Percentiles rank a stretch among this genome's conserved stretches.
Conservation (phyloP, 1,140 invertebrate genomes). For the Homarus americanus region DNA sequence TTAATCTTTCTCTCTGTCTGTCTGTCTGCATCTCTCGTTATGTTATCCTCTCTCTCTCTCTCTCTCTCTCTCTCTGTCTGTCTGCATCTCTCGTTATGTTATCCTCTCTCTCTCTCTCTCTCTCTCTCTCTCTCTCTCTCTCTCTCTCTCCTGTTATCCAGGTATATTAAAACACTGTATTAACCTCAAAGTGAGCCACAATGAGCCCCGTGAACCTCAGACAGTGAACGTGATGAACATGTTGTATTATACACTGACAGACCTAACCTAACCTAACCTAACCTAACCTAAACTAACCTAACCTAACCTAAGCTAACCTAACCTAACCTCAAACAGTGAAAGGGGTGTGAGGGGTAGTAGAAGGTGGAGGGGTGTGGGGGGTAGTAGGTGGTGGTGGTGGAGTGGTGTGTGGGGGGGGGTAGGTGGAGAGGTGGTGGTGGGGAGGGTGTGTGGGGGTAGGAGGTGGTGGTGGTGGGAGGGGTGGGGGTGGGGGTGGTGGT, state of each 20-base stretch:
- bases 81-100: no score
- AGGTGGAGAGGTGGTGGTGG: background rate
- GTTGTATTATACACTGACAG: no score
- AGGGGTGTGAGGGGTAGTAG: background rate
- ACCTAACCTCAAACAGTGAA: no score
- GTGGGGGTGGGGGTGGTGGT: background rate
- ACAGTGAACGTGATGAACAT: no score
- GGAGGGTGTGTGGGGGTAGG: background rate
- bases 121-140: constrained; percentile 30
- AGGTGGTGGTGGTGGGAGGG: background rate
- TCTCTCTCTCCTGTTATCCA: background rate
- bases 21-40: background rate
- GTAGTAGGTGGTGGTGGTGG: background rate
- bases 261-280: no score
- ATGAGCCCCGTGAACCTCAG: no score
- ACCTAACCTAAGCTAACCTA: no score
- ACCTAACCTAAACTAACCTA: no score
- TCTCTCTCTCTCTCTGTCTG: no score
- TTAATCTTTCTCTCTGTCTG: no score
- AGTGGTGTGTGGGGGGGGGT: no score
- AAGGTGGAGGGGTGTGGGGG: background rate
- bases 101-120: constrained; percentile 30
- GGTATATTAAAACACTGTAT: background rate
- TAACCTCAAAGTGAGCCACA: no score
- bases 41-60: constrained; percentile 13